These are phyloP conservation scores for Pygmarrhopalites habei DNA, from an alignment of 1,140 invertebrate genomes.

Conservation along the genomic window DNA sequence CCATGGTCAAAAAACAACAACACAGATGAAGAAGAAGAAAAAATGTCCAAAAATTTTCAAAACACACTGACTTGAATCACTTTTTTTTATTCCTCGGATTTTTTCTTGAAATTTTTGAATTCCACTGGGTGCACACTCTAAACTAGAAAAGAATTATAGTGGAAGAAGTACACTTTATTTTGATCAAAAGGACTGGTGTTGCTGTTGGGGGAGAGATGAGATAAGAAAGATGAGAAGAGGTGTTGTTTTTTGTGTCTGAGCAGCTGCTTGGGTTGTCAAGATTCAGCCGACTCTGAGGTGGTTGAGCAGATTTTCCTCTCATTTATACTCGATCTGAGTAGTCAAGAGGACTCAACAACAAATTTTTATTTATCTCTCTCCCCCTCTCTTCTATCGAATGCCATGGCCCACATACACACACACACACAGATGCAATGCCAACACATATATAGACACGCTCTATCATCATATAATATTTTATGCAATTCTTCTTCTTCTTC, in stretches of 20 bases:
- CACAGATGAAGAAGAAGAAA: not conserved
- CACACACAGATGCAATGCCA: not conserved
- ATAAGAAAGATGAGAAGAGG: not conserved
- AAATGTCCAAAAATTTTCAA: not conserved
- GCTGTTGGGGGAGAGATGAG: not conserved
- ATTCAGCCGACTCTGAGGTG: not conserved
- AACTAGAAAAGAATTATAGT: not conserved
- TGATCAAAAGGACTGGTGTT: not conserved
- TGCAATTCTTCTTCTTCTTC: not conserved
- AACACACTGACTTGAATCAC: not conserved
- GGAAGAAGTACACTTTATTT: not conserved
- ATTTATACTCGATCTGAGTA: not conserved
- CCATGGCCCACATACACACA: not conserved
- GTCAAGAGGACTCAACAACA: not conserved
- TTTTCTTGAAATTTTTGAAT: not conserved
- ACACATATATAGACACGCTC: no score
- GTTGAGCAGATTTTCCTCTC: not conserved
- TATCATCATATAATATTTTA: not conserved
- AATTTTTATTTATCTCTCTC: not conserved
- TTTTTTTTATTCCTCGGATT: not conserved
- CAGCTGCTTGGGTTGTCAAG: not conserved
- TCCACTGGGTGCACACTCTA: not conserved
- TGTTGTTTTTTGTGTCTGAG: not conserved
- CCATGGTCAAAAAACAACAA: not conserved
- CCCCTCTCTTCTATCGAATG: not conserved